A percentile compares a stretch with the other conserved stretches of the same genome.
phyloP scores from a whole-genome alignment of 2,113 vertebrate species.

The Gymnobelideus leadbeateri region DNA sequence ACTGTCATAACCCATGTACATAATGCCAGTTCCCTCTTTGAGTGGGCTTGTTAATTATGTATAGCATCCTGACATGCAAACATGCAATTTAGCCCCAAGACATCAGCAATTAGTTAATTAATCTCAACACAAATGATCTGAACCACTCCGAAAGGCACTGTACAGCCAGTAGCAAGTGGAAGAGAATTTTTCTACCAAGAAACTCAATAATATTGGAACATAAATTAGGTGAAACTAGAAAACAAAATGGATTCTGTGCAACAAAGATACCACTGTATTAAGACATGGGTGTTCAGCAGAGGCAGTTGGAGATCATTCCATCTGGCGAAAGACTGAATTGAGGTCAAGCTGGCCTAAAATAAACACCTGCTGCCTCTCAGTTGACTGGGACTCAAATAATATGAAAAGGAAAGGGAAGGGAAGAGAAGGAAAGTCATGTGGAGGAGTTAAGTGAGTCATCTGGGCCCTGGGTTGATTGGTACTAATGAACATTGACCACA shows the following conservation, averaged over 20 bases:
- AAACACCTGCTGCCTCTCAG: constrained; percentile 4
- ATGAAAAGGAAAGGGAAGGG: constrained; percentile 21
- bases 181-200: constrained; percentile 58
- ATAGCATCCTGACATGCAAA: constrained; percentile 77
- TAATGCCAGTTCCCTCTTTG: constrained; percentile 59
- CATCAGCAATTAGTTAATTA: constrained; percentile 80
- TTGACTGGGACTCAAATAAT: background rate
- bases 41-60: constrained; percentile 74
- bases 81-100: constrained; percentile 71
- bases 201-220: constrained; percentile 64
- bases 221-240: constrained; percentile 68
- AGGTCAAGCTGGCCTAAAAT: constrained; percentile 54
- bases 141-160: constrained; percentile 66
- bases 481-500: rapidly evolving
- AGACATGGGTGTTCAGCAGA: constrained; percentile 65
- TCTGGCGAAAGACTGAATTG: constrained; percentile 47
- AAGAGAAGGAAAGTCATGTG: constrained; percentile 19
- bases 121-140: constrained; percentile 80
- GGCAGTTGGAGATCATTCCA: constrained; percentile 34
- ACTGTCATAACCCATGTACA: constrained; percentile 63
- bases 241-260: constrained; percentile 70
- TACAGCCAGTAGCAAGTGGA: constrained; percentile 75
- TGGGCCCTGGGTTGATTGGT: rapidly evolving
- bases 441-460: background rate
- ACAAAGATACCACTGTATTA: constrained; percentile 66